Evolutionary conservation across 1,140 invertebrate genomes (phyloP).

Genomic region (Luehdorfia chinensis): DNA sequence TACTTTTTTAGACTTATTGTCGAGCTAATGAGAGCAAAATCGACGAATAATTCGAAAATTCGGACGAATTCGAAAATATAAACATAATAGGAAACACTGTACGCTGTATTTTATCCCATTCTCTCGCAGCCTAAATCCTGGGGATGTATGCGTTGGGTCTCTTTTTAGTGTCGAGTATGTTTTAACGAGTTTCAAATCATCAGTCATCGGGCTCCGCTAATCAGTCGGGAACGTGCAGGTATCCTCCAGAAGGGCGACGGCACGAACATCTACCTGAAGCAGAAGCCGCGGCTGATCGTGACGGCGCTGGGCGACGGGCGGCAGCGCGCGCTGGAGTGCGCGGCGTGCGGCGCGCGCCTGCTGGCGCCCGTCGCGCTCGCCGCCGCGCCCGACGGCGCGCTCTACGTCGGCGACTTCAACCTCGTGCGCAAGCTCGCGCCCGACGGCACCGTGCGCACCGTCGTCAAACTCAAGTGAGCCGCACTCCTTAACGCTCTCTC

Average conservation of each 20-base stretch:
- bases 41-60: too few relatives aligned
- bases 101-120: too few relatives aligned
- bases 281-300: conserved; percentile 92
- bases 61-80: too few relatives aligned
- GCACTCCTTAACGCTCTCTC: too few relatives aligned
- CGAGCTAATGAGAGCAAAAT: too few relatives aligned
- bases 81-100: too few relatives aligned
- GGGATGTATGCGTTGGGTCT: too few relatives aligned
- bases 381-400: conserved; percentile 93
- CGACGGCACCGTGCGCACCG: conserved; percentile 91
- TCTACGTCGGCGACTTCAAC: conserved; percentile 98
- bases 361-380: conserved; percentile 95
- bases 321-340: conserved; percentile 89
- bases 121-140: too few relatives aligned
- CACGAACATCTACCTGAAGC: conserved; percentile 96
- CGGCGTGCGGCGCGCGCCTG: conserved; percentile 87
- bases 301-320: conserved; percentile 96
- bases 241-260: conserved; percentile 98
- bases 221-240: conserved; percentile 73
- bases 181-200: too few relatives aligned
- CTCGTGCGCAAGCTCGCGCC: conserved; percentile 93
- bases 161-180: too few relatives aligned
- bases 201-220: too few relatives aligned
- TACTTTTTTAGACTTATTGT: too few relatives aligned
- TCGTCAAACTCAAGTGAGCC: conserved; percentile 93